Base-by-base conservation (phyloP, 2,888 invertebrate genomes). In the Eupithecia inturbata region DNA sequence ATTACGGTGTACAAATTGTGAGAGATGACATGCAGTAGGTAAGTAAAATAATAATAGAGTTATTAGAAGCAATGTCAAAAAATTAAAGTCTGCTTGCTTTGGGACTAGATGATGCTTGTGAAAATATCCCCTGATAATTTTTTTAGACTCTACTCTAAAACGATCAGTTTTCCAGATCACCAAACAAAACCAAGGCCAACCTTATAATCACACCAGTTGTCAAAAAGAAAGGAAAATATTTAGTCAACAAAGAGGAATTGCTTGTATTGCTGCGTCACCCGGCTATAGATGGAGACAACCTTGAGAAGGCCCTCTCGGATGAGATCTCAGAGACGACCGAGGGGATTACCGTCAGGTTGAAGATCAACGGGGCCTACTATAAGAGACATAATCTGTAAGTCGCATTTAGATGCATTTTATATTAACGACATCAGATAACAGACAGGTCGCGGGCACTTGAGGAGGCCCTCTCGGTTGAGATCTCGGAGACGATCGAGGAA, bases 331-430 rank as follows among this genome's bases (percentile, higher is more conserved):
- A 26, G 12, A 2, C 31, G 12, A 31, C 31, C 1, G 62, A 31
- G 16, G 62, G 62, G 3, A 28, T 19, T 4, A 19, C 31, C 19
- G 31, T 9, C 31, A 16, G 19, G 19, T 10, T 62, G 62, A 31
- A 19, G 31, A 62, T 62, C 62, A 62, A 62, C 31, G 62, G 62
- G 9, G 31, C 62, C 10, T 62, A 62, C 31, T 62, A 62, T 19
- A 62, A 62, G 16, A 62, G 31, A 31, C 16, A 31, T 31, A 19
- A 31, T 19, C 2, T 62, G 62, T 62, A 19, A 62, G 57, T 57
- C 45, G 9, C 45, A 39, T 39, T 16, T n/a, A n/a, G 19, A 19
- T 45, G 45, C 19, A 45, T 45, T 45, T 41, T 41, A 16, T 41
- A 36, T 10, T 36, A 6, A 36, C 10, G 36, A 12, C 10, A 36